phyloP scores from a whole-genome alignment of 2,797 vertebrate genomes.

The Syndactyla subalaris region DNA sequence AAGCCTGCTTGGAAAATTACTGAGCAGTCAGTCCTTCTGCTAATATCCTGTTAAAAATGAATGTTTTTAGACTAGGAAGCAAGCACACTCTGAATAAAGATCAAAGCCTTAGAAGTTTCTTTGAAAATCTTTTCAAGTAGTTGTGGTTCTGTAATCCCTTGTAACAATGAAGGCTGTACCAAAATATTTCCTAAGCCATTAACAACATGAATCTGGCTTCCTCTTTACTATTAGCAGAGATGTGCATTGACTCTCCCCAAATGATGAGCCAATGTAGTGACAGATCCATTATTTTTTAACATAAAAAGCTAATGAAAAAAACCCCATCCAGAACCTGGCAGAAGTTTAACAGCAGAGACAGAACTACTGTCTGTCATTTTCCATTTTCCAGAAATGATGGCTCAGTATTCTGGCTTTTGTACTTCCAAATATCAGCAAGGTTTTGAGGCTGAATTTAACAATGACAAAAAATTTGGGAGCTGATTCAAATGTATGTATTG shows the following conservation, averaged over 20 bases:
- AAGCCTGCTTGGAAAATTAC: constrained; percentile 47
- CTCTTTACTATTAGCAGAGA: neutral
- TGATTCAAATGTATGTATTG: neutral
- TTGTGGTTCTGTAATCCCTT: neutral
- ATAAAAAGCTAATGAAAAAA: neutral
- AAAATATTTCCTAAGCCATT: constrained; percentile 26
- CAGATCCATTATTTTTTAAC: neutral
- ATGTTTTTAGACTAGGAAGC: constrained; percentile 29
- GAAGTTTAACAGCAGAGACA: neutral
- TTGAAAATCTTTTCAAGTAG: constrained; percentile 51
- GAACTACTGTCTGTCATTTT: neutral
- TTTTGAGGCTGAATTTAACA: neutral
- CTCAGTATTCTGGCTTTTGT: neutral
- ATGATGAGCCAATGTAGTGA: neutral
- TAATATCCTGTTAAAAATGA: constrained; percentile 38
- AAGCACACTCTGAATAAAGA: constrained; percentile 28
- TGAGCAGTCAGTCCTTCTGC: neutral
- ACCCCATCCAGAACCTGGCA: neutral
- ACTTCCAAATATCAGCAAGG: neutral
- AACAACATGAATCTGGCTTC: neutral
- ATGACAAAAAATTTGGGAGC: neutral
- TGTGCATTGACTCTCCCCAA: neutral
- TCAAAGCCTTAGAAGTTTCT: constrained; percentile 37
- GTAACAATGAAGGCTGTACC: neutral
- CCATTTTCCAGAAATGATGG: neutral